Evolutionary conservation across 2,888 invertebrate species (phyloP).

Genomic region (Trichacis sp.): DNA sequence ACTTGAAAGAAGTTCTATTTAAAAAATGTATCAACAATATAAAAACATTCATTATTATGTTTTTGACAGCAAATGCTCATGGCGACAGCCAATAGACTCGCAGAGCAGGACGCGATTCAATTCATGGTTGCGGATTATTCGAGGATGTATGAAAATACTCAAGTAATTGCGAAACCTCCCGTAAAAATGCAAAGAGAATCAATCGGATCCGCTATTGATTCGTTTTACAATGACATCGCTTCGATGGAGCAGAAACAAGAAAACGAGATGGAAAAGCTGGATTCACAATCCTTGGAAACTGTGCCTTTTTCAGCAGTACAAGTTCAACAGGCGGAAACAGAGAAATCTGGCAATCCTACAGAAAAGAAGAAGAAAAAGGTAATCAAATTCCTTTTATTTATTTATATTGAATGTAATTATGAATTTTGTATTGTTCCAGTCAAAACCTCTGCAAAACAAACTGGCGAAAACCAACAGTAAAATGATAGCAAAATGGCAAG

Average conservation of each 20-base stretch:
- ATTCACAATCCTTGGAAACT: slow-evolving; percentile 24
- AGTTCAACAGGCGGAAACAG: slow-evolving; percentile 30
- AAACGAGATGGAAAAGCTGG: slow-evolving; percentile 44
- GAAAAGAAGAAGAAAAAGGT: slow-evolving; percentile 70
- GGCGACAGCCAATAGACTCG: slow-evolving; percentile 59
- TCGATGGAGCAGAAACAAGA: slow-evolving; percentile 67
- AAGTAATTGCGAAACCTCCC: slow-evolving; percentile 66
- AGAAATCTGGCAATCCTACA: slow-evolving; percentile 40
- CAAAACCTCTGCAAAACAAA: slow-evolving; percentile 77
- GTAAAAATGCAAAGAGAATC: slow-evolving; percentile 60
- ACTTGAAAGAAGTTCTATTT: too few relatives aligned
- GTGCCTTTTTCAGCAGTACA: slow-evolving; percentile 41
- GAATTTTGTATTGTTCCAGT: slow-evolving; percentile 65
- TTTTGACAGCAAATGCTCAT: slow-evolving; percentile 60
- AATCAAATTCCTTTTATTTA: too few relatives aligned
- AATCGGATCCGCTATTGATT: slow-evolving; percentile 71
- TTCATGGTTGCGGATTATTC: slow-evolving; percentile 62
- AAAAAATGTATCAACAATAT: too few relatives aligned
- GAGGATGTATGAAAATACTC: slow-evolving; percentile 60
- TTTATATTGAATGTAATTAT: too few relatives aligned
- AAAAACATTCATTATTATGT: too few relatives aligned
- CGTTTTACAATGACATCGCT: slow-evolving; percentile 75
- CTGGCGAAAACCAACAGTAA: slow-evolving; percentile 65
- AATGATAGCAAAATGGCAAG: slow-evolving; percentile 80
- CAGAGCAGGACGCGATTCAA: slow-evolving; percentile 59